Percentiles rank a stretch among this genome's conserved stretches.
Evolutionary conservation across 37 sponge, comb jelly and placozoan species (phyloP).

Genomic region (Tethya wilhelma): DNA sequence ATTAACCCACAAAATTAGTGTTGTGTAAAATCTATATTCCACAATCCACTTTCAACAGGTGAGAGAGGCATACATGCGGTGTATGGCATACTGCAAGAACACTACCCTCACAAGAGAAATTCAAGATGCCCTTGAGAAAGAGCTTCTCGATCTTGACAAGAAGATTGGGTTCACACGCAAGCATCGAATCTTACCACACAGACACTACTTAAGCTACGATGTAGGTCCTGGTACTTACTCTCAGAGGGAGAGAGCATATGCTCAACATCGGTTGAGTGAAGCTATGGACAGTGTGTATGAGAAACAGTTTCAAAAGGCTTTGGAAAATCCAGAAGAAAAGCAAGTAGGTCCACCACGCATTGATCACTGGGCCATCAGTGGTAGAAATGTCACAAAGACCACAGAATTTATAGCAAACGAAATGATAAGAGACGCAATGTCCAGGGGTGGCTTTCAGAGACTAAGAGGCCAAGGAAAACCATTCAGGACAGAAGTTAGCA

Average conservation of each 20-base stretch:
- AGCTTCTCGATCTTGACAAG: conserved; percentile 15
- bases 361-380: background rate
- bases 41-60: background rate
- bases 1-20: background rate
- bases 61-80: conserved; percentile 37
- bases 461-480: conserved; percentile 21
- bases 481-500: background rate
- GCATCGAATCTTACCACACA: conserved; percentile 13
- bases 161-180: conserved; percentile 2
- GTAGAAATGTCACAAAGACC: conserved; percentile 6
- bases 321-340: conserved; percentile 16
- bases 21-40: no score
- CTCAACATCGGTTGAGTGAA: conserved; percentile 11
- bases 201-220: conserved; percentile 31
- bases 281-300: conserved; percentile 46
- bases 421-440: conserved; percentile 7
- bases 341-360: background rate
- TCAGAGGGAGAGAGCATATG: conserved; percentile 26
- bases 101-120: conserved; percentile 3
- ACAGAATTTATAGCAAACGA: conserved; percentile 29
- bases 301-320: conserved; percentile 24
- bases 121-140: conserved; percentile 25
- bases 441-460: conserved; percentile 15
- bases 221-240: conserved; percentile 27
- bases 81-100: conserved; percentile 16